A percentile compares a stretch with the other conserved stretches of the same genome.
These are phyloP conservation scores for Sturnira hondurensis DNA, from an alignment of 2,113 vertebrate species.

Conservation along the genomic window DNA sequence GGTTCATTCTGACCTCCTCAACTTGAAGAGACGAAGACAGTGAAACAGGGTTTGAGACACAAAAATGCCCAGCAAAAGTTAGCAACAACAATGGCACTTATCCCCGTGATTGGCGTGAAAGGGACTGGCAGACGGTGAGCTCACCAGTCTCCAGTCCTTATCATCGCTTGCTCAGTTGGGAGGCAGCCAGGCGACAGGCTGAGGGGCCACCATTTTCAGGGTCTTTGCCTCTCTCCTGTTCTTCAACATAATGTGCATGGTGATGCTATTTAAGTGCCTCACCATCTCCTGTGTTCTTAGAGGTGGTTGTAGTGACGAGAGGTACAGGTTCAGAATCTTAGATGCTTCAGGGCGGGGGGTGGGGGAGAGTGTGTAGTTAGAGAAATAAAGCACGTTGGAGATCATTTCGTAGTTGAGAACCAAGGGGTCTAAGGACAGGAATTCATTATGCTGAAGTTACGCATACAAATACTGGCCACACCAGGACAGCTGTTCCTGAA, in stretches of 20 bases:
- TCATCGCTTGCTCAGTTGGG: neutral
- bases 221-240: neutral
- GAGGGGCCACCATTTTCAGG: neutral
- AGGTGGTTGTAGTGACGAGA: neutral
- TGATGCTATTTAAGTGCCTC: neutral
- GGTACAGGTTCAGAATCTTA: neutral
- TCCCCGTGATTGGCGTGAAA: neutral
- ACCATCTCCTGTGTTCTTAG: neutral
- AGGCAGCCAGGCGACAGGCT: neutral
- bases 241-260: neutral
- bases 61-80: neutral
- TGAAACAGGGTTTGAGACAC: neutral
- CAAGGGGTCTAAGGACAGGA: neutral
- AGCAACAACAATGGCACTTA: neutral
- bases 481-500: neutral
- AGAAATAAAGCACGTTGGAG: neutral
- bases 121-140: neutral
- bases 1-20: slow-evolving; percentile 12
- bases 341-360: neutral
- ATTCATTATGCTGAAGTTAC: neutral
- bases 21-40: neutral
- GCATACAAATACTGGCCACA: neutral
- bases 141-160: neutral
- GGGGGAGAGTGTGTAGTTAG: neutral
- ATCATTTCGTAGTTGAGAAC: neutral